Evolutionary conservation across 2,113 vertebrate species (phyloP).

Genomic region (Natator depressus): DNA sequence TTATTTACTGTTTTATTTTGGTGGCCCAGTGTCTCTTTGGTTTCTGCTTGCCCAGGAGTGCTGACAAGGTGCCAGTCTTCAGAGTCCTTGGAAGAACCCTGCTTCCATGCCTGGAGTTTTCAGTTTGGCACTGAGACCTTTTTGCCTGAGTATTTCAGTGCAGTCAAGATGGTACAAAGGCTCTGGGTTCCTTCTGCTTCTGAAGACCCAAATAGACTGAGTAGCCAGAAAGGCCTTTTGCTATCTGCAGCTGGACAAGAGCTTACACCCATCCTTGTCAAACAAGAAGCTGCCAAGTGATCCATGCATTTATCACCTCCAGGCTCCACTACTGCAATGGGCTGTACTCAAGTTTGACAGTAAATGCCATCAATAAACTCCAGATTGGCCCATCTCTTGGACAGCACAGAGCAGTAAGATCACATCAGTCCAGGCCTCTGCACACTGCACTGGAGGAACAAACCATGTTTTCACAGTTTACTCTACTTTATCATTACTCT

Average conservation of each 20-base stretch:
- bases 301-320: background rate
- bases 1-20: background rate
- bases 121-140: rapidly evolving
- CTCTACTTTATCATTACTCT: background rate
- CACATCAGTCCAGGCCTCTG: background rate
- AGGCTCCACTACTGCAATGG: background rate
- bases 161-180: background rate
- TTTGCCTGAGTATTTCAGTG: background rate
- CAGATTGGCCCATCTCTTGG: background rate
- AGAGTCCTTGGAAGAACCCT: background rate
- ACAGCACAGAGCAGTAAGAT: background rate
- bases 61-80: background rate
- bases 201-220: background rate
- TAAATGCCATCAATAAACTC: background rate
- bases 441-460: too few species aligned
- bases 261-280: background rate
- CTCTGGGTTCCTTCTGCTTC: background rate
- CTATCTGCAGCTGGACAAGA: background rate
- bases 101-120: rapidly evolving
- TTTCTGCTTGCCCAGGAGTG: background rate
- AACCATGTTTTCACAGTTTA: background rate
- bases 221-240: background rate
- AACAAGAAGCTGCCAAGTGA: background rate
- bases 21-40: background rate
- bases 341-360: background rate